Base-by-base conservation (phyloP, 2,113 vertebrate species). In the Salvelinus namaycush region DNA sequence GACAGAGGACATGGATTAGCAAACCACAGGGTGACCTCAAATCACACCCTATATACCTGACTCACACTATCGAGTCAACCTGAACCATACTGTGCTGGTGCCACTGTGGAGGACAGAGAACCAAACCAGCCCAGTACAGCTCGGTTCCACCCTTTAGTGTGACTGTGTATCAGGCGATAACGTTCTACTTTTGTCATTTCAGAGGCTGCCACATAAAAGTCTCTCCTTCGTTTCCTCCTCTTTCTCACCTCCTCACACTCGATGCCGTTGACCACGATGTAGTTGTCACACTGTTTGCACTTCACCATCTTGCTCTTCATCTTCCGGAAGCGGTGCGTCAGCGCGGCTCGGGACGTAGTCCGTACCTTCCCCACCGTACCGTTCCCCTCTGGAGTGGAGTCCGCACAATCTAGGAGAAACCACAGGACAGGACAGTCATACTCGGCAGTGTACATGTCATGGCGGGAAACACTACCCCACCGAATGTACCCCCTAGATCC, bases 251-350 rank as follows among this genome's bases (percentile, higher is more conserved):
- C 96, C 86, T 96, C 96, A 6, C 97, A 98, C 88, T 98, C 97
- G 0, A 94, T 88, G 34, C 97, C 96, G 7, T 75, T 93, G 73
- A 93, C 96, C 83, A 97, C 93, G 88, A 99, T 96, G 87, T 96
- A 97, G 86, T 92, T 93, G 4, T 99, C 97, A 1, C 97, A 99
- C 6, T 97, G 96, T n/a, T 94, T 94, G 91, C 97, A 99, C 88
- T 96, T 97, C 80, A 89, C 89, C 1, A 97, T 96, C 76, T 95
- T 95, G 31, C 94, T 96, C 64, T 96, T 94, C 22, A 95, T 92
- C 76, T 95, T 95, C 69, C 88, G 92, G 13, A 98, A 88, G n/a
- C 91, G 93, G 86, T 98, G 97, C 3, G 93, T 96, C 70, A 95
- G 93, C 0, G 95, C 95, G 0, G 97, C 96, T 0, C 87, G 86